phyloP scores from a whole-genome alignment of 2,797 vertebrate species.

The Phyllotis vaccarum region DNA sequence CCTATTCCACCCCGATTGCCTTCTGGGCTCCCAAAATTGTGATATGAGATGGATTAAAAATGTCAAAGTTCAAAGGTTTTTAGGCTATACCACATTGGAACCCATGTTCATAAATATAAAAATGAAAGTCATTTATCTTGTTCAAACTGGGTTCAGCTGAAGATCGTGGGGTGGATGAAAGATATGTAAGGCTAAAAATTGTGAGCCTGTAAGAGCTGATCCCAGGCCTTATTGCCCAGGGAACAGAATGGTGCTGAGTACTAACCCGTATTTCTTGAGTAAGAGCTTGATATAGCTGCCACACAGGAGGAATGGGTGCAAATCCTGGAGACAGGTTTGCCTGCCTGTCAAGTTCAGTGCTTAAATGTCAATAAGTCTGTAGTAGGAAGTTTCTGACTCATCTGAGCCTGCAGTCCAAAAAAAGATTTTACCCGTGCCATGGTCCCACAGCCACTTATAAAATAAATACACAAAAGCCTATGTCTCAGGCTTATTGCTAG shows the following conservation, averaged over 20 bases:
- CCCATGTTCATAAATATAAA: neutral
- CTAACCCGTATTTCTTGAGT: neutral
- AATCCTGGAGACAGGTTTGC: neutral
- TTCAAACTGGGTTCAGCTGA: neutral
- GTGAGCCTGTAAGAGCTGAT: neutral
- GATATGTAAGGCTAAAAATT: neutral
- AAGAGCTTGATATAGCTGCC: neutral
- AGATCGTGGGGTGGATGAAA: neutral
- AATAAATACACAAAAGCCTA: too few species aligned
- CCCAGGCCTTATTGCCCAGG: neutral
- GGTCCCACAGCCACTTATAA: too few species aligned
- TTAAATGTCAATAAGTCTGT: neutral
- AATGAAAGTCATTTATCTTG: neutral
- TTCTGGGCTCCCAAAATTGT: neutral
- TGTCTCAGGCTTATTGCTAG: too few species aligned
- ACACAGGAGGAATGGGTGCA: neutral
- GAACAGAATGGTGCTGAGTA: neutral
- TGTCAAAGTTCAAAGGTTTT: neutral
- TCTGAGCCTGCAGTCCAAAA: too few species aligned
- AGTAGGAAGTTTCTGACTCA: too few species aligned
- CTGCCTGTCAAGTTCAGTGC: neutral
- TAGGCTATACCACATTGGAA: neutral
- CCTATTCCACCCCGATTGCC: neutral
- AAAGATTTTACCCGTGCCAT: too few species aligned
- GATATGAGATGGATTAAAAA: neutral